A percentile compares a stretch with the other conserved stretches of the same genome.
Evolutionary conservation across 2,888 invertebrate species (phyloP).

Genomic region (Luffia ferchaultella): DNA sequence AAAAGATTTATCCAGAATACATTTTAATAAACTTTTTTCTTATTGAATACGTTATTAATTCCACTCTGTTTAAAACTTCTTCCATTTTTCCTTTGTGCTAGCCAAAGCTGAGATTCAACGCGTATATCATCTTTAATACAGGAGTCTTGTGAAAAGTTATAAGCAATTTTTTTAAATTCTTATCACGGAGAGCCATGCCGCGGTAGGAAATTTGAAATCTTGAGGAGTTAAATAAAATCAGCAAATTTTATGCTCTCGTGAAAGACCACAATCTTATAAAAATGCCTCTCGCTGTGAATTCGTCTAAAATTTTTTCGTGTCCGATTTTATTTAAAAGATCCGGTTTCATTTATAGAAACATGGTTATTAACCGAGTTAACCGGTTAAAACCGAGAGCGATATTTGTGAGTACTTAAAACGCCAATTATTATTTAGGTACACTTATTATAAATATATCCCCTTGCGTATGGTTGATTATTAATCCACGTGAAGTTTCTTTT

Average conservation of each 20-base stretch:
- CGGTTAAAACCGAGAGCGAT: too few species aligned
- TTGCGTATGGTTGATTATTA: too few species aligned
- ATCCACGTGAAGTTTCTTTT: too few species aligned
- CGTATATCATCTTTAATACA: background rate
- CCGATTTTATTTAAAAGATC: background rate
- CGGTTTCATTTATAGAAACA: background rate
- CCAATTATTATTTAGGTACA: too few species aligned
- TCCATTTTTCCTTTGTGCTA: background rate
- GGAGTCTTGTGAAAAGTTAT: background rate
- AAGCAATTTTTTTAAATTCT: background rate
- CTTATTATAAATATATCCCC: too few species aligned
- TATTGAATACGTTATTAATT: background rate
- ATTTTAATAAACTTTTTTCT: background rate
- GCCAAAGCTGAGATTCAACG: background rate
- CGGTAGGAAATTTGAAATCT: background rate
- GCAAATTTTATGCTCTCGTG: background rate
- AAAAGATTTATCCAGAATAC: background rate
- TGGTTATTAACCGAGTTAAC: too few species aligned
- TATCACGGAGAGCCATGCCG: background rate
- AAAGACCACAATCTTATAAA: background rate
- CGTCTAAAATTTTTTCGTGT: background rate
- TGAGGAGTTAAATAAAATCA: background rate
- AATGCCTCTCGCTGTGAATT: background rate
- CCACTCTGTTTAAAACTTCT: background rate
- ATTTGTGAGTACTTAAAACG: too few species aligned